Evolutionary conservation across 2,888 invertebrate species (phyloP), one percentile per base, ranked within the genome.

Genomic region (Esperia sulphurella): DNA sequence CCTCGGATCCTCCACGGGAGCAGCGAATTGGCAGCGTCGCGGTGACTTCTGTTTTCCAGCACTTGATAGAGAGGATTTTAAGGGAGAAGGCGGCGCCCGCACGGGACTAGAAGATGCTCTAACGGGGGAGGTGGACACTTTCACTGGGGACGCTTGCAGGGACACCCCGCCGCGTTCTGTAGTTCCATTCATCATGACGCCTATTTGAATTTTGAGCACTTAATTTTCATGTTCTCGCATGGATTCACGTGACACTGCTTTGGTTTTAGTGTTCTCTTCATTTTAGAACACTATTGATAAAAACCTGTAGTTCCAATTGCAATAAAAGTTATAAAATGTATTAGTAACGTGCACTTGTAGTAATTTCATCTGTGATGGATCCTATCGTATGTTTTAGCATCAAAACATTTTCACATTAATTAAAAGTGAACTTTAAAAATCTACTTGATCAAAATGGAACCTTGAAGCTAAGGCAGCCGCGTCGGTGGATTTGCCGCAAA

Each of bases 11-110:
- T 88, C 89, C 0, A 63, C 67, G 0, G 87, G 85, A 0, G 87
- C 75, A 0, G 88, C 83, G 51, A 89, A 90, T 75, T 90, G 90
- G 52, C 90, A 90, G 41, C 79, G 70, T 14, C 85, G 60, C 0
- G 86, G 87, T 0, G 86, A 84, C 38, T 77, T 65, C 52, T 77
- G 75, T 45, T 77, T 69, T 0, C 83, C 81, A 12, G 64, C 52
- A 43, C 69, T 75, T 0, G 85, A 81, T 31, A 88, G 37, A 0
- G 88, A 82, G 0, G 85, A 84, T 50, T 89, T 89, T 0, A 88
- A 57, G 6, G 88, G 88, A 0, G 87, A 89, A 0, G 85, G 65
- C 1, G 83, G 79, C 1, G 79, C 82, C 37, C 87, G 63, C 0
- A 86, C 79, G 0, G 88, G 85, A 48, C 88, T 87, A 0, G 85